Conservation (phyloP, 2,113 vertebrate species). For the Pseudopipra pipra region DNA sequence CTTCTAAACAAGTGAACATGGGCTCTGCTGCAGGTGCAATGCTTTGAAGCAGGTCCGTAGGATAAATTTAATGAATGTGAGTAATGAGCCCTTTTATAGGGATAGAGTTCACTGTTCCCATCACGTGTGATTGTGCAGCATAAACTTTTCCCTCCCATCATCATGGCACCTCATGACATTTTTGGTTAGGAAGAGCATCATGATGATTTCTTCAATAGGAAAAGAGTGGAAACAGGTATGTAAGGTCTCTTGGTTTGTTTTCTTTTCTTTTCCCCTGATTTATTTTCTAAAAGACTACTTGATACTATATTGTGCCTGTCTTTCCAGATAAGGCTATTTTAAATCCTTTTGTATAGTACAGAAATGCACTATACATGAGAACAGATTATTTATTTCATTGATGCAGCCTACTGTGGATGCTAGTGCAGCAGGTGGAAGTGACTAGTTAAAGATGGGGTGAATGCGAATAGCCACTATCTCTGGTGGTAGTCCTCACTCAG, state of each 20-base stretch:
- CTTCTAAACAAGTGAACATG: no score
- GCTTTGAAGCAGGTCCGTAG: not conserved
- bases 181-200: rapidly evolving
- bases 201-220: not conserved
- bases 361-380: not conserved
- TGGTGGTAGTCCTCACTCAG: not conserved
- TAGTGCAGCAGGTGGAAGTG: not conserved
- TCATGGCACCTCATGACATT: not conserved
- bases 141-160: not conserved
- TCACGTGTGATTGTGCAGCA: not conserved
- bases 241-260: not conserved
- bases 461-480: not conserved
- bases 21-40: not conserved
- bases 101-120: not conserved
- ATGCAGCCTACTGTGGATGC: not conserved
- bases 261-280: not conserved
- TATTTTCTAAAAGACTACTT: not conserved
- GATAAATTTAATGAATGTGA: not conserved
- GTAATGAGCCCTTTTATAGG: not conserved
- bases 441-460: not conserved
- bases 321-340: not conserved
- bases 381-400: not conserved
- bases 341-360: not conserved
- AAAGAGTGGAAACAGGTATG: not conserved
- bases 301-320: not conserved